phyloP scores from a whole-genome alignment of 1,140 invertebrate species.

The Neodiprion fabricii region DNA sequence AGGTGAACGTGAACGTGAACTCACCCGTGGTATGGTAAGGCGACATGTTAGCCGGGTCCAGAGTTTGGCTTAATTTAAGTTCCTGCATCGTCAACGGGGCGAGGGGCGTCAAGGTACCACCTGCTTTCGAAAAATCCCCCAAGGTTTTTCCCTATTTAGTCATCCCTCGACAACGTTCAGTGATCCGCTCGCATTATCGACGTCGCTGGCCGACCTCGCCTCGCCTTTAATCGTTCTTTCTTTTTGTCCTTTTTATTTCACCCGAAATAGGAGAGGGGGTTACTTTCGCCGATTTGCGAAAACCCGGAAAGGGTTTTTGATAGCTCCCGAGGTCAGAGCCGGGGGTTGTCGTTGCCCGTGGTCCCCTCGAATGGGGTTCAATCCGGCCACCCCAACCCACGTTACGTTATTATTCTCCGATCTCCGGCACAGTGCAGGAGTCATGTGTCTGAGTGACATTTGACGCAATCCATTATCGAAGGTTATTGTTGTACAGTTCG shows the following conservation, averaged over 20 bases:
- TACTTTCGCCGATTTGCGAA: too few species aligned
- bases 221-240: too few species aligned
- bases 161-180: neutral
- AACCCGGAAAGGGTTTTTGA: too few species aligned
- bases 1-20: slow-evolving; percentile 32
- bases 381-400: neutral
- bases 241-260: too few species aligned
- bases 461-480: neutral
- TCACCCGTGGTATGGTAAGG: slow-evolving; percentile 72
- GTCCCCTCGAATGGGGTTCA: neutral
- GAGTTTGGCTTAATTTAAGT: slow-evolving; percentile 70
- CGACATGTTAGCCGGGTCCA: slow-evolving; percentile 70
- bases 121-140: slow-evolving; percentile 60
- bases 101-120: slow-evolving; percentile 75
- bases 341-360: too few species aligned
- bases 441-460: slow-evolving; percentile 1
- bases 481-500: too few species aligned
- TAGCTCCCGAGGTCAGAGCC: too few species aligned
- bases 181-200: too few species aligned
- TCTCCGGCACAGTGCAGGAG: neutral
- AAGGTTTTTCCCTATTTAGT: slow-evolving; percentile 11
- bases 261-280: too few species aligned
- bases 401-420: too few species aligned
- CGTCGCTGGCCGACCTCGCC: too few species aligned
- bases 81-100: slow-evolving; percentile 82